A percentile compares a stretch with the other conserved stretches of the same genome.
These are phyloP conservation scores for Crocuta crocuta DNA, from an alignment of 2,113 vertebrate genomes.

Conservation along the genomic window DNA sequence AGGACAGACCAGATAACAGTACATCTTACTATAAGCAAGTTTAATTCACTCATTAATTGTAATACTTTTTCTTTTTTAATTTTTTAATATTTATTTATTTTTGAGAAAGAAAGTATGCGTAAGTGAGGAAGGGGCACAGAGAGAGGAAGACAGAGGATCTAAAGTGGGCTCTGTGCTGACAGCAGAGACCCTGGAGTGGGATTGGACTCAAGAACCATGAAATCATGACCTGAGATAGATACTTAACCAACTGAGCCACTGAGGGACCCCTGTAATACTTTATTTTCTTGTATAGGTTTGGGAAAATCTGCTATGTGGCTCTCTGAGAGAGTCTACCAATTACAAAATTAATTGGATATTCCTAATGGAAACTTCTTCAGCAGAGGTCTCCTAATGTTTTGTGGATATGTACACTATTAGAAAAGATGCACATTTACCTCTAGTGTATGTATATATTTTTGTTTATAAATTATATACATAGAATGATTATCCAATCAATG, in stretches of 20 bases:
- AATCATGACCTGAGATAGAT: too few relatives aligned
- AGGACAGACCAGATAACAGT: not conserved
- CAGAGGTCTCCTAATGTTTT: not conserved
- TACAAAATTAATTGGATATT: not conserved
- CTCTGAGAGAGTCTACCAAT: not conserved
- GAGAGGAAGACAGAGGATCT: too few relatives aligned
- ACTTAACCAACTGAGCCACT: too few relatives aligned
- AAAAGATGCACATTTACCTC: not conserved
- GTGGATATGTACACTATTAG: not conserved
- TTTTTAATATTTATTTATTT: too few relatives aligned
- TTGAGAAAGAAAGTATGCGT: too few relatives aligned
- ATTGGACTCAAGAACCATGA: too few relatives aligned
- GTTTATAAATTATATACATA: not conserved
- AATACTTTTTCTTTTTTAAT: not conserved
- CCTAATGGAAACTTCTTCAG: not conserved
- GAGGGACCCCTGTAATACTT: not conserved
- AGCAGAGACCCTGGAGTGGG: too few relatives aligned
- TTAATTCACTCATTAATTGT: not conserved
- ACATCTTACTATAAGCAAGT: not conserved
- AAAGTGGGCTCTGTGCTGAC: too few relatives aligned
- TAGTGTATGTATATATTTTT: not conserved
- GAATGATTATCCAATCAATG: not conserved
- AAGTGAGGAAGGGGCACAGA: too few relatives aligned
- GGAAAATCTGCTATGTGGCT: not conserved
- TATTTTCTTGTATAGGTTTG: not conserved